Evolutionary conservation across 2,888 invertebrate species (phyloP), one percentile per base, ranked within the genome.

Genomic region (Hipparchia sbordonii): DNA sequence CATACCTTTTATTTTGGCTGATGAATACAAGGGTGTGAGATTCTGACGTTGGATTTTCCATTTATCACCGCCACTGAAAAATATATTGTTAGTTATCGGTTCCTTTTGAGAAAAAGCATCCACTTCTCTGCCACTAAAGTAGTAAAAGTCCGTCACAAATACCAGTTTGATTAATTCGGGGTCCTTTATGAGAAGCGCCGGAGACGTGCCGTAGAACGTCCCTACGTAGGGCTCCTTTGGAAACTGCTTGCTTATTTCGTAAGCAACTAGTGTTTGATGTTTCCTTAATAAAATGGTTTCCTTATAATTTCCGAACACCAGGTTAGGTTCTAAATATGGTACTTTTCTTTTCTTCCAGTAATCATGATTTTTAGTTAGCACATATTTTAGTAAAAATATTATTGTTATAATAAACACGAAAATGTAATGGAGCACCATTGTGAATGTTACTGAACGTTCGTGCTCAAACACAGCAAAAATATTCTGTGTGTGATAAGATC

Each of bases 1-100:
- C 91, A 91, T 92, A 13, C 84, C 88, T 74, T 85, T 90, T 82
- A 90, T 87, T 77, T 90, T 91, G 0, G 85, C 79, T 0, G 88
- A 84, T 0, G 91, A 84, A 76, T 91, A 92, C 0, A 91, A 69
- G 0, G 89, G 88, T 0, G 88, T 87, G 10, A 88, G 70, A 59
- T 89, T 88, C 74, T 92, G 91, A 0, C 91, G 80, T 2, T 86
- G 59, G 0, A 89, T 82, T 70, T 86, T 89, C 91, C 92, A 92
- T 2, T 78, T 74, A 72, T 91, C 88, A 0, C 91, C 92, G 60
- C 82, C 78, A 0, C 80, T 79, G 70, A 80, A 84, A 73, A 91
- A 90, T 0, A 91, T 74, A 54, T 84, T 89, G 57, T 79, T 78
- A 0, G 85, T 84, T 0, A 85, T 46, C 0, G 78, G 54, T 78